Evolutionary conservation across 2,888 invertebrate species (phyloP), one percentile per base, ranked within the genome.

Genomic region (Drosophila suboccidentalis): DNA sequence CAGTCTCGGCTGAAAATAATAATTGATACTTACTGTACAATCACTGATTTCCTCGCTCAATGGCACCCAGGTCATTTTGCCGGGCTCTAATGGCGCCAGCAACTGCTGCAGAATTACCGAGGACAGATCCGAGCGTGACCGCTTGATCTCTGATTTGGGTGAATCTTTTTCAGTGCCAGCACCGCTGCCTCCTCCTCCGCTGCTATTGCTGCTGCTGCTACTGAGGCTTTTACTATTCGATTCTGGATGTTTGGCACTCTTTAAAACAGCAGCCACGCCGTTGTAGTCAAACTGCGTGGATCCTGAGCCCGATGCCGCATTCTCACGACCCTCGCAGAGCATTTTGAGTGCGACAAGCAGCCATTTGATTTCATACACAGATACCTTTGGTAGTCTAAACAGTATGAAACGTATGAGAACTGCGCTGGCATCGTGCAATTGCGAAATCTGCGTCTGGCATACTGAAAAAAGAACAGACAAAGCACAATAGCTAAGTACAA

Each of bases 261-360:
- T 97, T 92, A 98, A 94, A 39, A 96, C 94, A 49, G 96, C 95
- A 39, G 96, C 95, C 78, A 98, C 94, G 39, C 95, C 95, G 55
- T 95, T 94, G 91, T 96, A 94, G 92, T 98, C 98, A 32, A 96
- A 94, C 82, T 88, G 89, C n/a, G 81, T 58, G 9, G 80, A 47
- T 0, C 70, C 78, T 10, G 58, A 22, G 0, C 59, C 72, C 13
- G 41, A 51, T 11, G 74, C 51, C 6, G 64, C 63, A 19, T 62
- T 67, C 19, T 83, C 84, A 9, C 84, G 67, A 5, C 95, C 95
- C 65, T 95, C 95, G 91, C 96, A 96, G 41, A 96, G 92, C 60
- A 95, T 95, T 89, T 95, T 95, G 78, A 96, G 94, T 26, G 96
- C 95, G 41, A 95, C 94, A 76, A 96, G 93, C 70, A 96, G 93